Percentiles rank a stretch among this genome's conserved stretches.
These are phyloP conservation scores for Alloplasta piceator DNA, from an alignment of 2,888 invertebrate genomes.

Conservation along the genomic window DNA sequence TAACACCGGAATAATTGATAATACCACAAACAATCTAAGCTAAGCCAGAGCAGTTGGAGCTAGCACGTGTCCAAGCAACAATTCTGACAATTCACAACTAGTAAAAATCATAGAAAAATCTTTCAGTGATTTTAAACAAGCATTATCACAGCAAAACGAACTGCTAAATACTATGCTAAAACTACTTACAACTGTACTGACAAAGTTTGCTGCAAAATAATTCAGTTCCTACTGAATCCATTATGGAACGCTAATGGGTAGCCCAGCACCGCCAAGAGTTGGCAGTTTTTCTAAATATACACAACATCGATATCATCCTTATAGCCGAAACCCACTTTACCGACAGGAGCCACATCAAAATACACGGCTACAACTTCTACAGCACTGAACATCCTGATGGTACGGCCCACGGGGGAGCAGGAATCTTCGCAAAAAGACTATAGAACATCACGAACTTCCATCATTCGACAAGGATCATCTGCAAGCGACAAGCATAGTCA, in stretches of 20 bases:
- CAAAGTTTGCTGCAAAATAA: constrained; percentile 1
- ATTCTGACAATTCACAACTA: neutral
- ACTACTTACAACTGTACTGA: constrained; percentile 2
- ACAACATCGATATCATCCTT: neutral
- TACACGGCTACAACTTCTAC: constrained; percentile 15
- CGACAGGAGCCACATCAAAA: neutral
- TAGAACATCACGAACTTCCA: constrained; percentile 52
- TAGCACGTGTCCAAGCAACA: neutral
- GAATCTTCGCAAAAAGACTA: no score
- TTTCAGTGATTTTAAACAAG: neutral
- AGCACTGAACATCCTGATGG: constrained; percentile 56
- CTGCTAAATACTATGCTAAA: constrained; percentile 6
- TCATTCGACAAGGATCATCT: constrained; percentile 22
- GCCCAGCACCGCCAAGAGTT: neutral
- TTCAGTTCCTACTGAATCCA: constrained; percentile 9
- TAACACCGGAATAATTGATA: neutral
- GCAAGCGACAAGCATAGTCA: constrained; percentile 34
- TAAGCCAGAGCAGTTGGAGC: neutral
- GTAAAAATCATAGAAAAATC: neutral
- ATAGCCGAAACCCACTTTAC: no score
- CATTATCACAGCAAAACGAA: neutral
- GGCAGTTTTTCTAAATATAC: neutral
- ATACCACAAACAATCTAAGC: neutral
- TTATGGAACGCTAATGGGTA: constrained; percentile 26
- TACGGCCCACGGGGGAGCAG: constrained; percentile 64